These are phyloP conservation scores for Drosophila kikkawai DNA, from an alignment of 1,140 invertebrate species.

Conservation along the genomic window DNA sequence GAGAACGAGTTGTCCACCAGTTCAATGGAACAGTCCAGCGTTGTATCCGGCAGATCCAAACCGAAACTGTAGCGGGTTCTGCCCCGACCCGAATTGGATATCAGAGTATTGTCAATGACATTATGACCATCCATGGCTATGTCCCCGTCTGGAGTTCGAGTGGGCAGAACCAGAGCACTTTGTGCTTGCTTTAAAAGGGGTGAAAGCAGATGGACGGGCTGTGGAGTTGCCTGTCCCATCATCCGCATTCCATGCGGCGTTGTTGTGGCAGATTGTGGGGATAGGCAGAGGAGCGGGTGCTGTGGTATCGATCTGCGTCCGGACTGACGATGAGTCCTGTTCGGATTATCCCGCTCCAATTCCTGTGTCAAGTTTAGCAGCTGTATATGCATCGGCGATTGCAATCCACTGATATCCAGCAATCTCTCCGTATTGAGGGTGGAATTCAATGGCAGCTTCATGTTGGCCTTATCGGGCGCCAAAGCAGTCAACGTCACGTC, in stretches of 20 bases:
- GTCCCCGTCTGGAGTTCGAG: conserved; percentile 67
- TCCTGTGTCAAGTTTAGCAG: conserved; percentile 69
- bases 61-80: conserved; percentile 78
- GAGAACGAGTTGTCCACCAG: conserved; percentile 78
- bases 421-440: conserved; percentile 75
- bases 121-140: conserved; percentile 24
- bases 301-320: conserved; percentile 60
- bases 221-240: conserved; percentile 55
- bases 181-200: conserved; percentile 71
- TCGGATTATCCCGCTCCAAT: conserved; percentile 46
- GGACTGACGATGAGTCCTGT: neutral
- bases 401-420: conserved; percentile 57
- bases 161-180: conserved; percentile 78
- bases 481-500: conserved; percentile 70
- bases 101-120: conserved; percentile 35
- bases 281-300: conserved; percentile 64
- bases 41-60: conserved; percentile 73
- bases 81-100: conserved; percentile 16
- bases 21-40: conserved; percentile 80
- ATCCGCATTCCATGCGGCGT: conserved; percentile 49
- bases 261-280: conserved; percentile 59
- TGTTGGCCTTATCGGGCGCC: conserved; percentile 67
- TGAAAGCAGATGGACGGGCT: conserved; percentile 66
- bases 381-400: conserved; percentile 68
- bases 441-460: conserved; percentile 80